These are phyloP conservation scores for Cydia splendana DNA, from an alignment of 1,140 invertebrate species.

Conservation along the genomic window DNA sequence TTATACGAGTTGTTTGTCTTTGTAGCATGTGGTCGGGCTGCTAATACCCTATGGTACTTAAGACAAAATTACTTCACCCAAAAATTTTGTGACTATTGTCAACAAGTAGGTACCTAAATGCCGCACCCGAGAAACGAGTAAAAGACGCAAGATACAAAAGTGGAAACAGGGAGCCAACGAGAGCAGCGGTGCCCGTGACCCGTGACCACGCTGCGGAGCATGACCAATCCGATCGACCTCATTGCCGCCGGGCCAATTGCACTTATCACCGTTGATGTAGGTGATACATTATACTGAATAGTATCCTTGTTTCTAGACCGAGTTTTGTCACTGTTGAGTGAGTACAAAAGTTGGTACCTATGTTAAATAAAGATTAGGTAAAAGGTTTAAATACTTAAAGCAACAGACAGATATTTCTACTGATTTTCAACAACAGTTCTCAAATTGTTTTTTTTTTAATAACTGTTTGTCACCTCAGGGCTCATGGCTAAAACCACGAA, in stretches of 20 bases:
- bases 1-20: too few species aligned
- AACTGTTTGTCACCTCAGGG: too few species aligned
- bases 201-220: conserved; percentile 42
- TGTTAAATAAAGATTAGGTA: too few species aligned
- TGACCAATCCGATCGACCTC: conserved; percentile 52
- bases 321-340: background rate
- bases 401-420: too few species aligned
- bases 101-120: background rate
- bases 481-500: too few species aligned
- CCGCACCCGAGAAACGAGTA: background rate
- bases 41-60: too few species aligned
- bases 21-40: too few species aligned
- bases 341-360: too few species aligned
- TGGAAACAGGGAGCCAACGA: conserved; percentile 25
- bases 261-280: conserved; percentile 34
- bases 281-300: conserved; percentile 1
- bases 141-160: conserved; percentile 15
- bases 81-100: background rate
- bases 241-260: conserved; percentile 42
- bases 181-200: conserved; percentile 43
- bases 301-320: conserved; percentile 1
- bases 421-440: too few species aligned
- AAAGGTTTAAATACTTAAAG: too few species aligned
- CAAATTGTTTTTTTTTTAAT: too few species aligned
- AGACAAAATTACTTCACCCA: too few species aligned